Conservation (phyloP, 2,888 invertebrate species). For the Atethmia centrago region DNA sequence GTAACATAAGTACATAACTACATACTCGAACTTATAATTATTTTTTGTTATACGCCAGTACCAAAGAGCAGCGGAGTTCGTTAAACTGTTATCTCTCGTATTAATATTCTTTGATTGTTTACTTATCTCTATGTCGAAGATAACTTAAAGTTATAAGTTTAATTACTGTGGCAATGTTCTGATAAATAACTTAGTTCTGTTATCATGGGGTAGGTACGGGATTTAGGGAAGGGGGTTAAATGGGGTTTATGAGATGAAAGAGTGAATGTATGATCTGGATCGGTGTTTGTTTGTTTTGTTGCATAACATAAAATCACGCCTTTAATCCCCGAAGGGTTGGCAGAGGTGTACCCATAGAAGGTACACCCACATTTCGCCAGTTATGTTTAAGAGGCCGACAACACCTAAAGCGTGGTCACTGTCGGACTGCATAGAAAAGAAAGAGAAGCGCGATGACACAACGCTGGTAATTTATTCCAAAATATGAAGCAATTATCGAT, state of each 20-base stretch:
- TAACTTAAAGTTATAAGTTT: conserved; percentile 70
- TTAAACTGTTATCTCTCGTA: conserved; percentile 82
- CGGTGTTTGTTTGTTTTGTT: not conserved
- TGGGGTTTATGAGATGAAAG: not conserved
- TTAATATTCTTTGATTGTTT: conserved; percentile 89
- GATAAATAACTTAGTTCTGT: conserved; percentile 40
- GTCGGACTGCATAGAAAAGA: too few species aligned
- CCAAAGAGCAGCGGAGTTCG: conserved; percentile 83
- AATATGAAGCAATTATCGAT: too few species aligned
- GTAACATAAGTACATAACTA: conserved; percentile 25
- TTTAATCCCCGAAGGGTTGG: too few species aligned
- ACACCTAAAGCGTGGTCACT: too few species aligned
- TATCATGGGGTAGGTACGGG: not conserved
- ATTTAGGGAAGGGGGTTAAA: not conserved
- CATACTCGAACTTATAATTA: conserved; percentile 42
- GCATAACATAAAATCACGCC: not conserved
- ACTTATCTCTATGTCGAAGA: conserved; percentile 79
- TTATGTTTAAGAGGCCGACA: too few species aligned
- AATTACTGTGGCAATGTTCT: conserved; percentile 66
- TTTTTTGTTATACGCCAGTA: conserved; percentile 80
- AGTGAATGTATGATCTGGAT: not conserved
- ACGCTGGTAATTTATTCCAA: too few species aligned
- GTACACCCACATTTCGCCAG: not conserved
- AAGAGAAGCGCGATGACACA: too few species aligned
- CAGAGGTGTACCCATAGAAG: too few species aligned